A percentile compares a stretch with the other conserved stretches of the same genome.
Evolutionary conservation across 2,113 vertebrate genomes (phyloP).

Genomic region (Carollia perspicillata): DNA sequence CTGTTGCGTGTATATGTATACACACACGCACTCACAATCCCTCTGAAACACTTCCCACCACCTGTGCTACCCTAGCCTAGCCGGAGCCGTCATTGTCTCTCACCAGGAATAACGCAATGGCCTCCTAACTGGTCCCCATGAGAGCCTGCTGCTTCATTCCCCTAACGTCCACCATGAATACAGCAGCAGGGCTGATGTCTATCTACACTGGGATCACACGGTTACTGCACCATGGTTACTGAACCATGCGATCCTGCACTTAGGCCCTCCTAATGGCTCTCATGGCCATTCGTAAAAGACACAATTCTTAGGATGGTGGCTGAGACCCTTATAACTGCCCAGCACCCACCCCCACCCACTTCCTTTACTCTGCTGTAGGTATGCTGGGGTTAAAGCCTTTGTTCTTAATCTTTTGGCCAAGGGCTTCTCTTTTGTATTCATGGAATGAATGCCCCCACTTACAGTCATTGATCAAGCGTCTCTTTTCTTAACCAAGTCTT

Average conservation of each 20-base stretch:
- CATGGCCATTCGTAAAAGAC: not conserved
- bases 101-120: not conserved
- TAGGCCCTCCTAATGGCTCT: not conserved
- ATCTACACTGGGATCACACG: not conserved
- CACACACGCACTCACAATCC: not conserved
- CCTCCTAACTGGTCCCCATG: not conserved
- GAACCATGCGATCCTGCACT: not conserved
- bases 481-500: not conserved
- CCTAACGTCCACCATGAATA: not conserved
- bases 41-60: not conserved
- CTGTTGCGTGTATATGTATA: accelerated
- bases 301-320: not conserved
- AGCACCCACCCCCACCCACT: accelerated
- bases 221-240: not conserved
- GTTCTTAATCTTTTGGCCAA: accelerated
- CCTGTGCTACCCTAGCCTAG: not conserved
- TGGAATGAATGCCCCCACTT: not conserved
- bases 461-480: not conserved
- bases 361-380: not conserved
- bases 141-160: not conserved
- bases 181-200: not conserved
- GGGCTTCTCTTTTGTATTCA: not conserved
- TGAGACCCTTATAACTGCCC: not conserved
- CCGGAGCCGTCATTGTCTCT: not conserved
- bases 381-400: not conserved